Base-by-base conservation (phyloP, 2,797 vertebrate genomes). In the Borostomias antarcticus region DNA sequence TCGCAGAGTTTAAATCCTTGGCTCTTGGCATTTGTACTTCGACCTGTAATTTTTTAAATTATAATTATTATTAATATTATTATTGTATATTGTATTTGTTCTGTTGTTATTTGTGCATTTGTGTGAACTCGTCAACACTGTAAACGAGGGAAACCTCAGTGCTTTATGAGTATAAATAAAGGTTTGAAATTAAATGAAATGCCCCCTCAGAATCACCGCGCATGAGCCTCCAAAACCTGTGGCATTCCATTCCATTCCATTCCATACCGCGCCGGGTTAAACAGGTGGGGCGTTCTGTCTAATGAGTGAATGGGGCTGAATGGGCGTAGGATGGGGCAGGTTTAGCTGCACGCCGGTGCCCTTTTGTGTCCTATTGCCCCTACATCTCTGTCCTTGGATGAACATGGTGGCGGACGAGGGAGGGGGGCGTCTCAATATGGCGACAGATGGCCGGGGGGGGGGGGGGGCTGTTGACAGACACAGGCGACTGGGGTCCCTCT, bases 371-470 rank as follows among this genome's bases (percentile, higher is more conserved):
- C 23, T 52, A 35, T 47, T 28, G n/a, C 21, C n/a, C 21, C 6
- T 54, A 48, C 67, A 74, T 56, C 64, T 65, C 64, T 62, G 58
- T n/a, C 60, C 21, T 53, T 64, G 50, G 65, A 70, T 70, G 57
- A 61, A 70, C 32, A 62, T 6, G 29, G 28, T 4, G n/a, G 21
- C 13, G 21, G 47, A 23, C 17, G n/a, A 19, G 47, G 7, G n/a
- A 37, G 33, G 15, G 3, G 9, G 43, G 15, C 1, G 32, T 51
- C 23, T 75, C 68, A 77, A 73, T 78, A 77, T 62, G 57, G 69
- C 66, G 79, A 75, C 73, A 82, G 76, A 79, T 63, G 66, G 76
- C 60, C 66, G 56, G 43, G 73, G 58, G 69, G n/a, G n/a, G n/a
- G n/a, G n/a, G n/a, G n/a, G n/a, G n/a, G n/a, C n/a, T n/a, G n/a